Percentiles rank a stretch among this genome's conserved stretches.
phyloP scores from a whole-genome alignment of 2,888 invertebrate species.

The Parelbella ahira region DNA sequence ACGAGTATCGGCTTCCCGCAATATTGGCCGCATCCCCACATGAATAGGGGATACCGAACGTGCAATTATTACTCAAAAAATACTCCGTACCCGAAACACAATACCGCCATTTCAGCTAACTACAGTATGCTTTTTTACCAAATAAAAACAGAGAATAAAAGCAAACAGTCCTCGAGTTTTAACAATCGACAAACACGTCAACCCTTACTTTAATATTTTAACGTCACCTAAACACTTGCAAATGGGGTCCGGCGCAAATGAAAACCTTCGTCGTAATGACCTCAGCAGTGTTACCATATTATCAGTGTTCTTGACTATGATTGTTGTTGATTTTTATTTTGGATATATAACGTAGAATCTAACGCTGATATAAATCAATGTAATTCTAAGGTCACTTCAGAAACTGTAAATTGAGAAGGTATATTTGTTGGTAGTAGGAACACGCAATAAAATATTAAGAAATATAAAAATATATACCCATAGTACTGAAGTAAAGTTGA shows the following conservation, averaged over 20 bases:
- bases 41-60: constrained; percentile 5
- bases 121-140: constrained; percentile 17
- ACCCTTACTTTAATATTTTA: constrained; percentile 64
- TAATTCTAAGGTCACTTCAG: too few relatives aligned
- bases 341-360: too few relatives aligned
- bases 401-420: too few relatives aligned
- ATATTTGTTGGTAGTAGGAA: too few relatives aligned
- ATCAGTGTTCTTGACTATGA: too few relatives aligned
- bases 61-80: constrained; percentile 11
- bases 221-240: constrained; percentile 45
- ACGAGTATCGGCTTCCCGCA: constrained; percentile 1
- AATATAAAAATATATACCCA: too few relatives aligned
- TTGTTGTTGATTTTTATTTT: too few relatives aligned
- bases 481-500: too few relatives aligned
- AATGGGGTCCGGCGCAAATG: constrained; percentile 27
- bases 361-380: too few relatives aligned
- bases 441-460: too few relatives aligned
- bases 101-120: constrained; percentile 8
- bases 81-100: constrained; percentile 9
- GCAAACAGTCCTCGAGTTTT: constrained; percentile 50
- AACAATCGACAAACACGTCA: constrained; percentile 56
- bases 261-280: too few relatives aligned
- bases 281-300: too few relatives aligned
- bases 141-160: constrained; percentile 25
- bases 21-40: constrained; percentile 4